A percentile compares a stretch with the other conserved stretches of the same genome.
phyloP scores from a whole-genome alignment of 2,797 vertebrate species.

The Cuculus canorus region DNA sequence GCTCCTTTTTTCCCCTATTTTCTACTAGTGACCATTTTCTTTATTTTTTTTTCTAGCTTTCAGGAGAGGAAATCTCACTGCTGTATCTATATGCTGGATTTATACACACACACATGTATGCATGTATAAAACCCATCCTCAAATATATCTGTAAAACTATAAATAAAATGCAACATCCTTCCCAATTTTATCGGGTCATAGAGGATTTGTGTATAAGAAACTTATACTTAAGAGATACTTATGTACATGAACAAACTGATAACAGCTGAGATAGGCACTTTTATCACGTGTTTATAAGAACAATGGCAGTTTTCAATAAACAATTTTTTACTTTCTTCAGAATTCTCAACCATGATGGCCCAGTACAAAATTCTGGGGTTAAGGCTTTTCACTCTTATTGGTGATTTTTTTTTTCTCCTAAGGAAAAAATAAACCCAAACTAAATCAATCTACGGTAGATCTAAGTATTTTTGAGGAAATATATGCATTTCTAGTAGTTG shows the following conservation, averaged over 20 bases:
- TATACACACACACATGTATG: background rate
- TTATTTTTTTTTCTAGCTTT: conserved; percentile 3
- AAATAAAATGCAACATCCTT: conserved; percentile 57
- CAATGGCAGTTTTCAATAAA: conserved; percentile 69
- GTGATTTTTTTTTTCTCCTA: background rate
- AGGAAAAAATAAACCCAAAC: background rate
- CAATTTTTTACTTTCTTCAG: conserved; percentile 69
- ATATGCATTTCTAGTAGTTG: background rate
- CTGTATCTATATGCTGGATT: background rate
- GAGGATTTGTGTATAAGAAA: conserved; percentile 75
- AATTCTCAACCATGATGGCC: background rate
- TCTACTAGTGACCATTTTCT: background rate
- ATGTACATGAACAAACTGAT: conserved; percentile 81
- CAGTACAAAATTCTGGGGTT: background rate
- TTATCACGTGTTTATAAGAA: conserved; percentile 78
- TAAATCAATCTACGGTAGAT: background rate
- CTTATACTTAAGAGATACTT: conserved; percentile 84
- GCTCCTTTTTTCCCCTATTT: background rate
- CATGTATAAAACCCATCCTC: background rate
- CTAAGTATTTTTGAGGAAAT: background rate
- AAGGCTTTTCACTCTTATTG: background rate
- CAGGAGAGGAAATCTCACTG: background rate
- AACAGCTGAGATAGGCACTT: conserved; percentile 77
- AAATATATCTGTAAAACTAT: background rate
- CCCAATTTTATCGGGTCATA: conserved; percentile 80